Conservation (phyloP, 2,113 vertebrate species). For the Sphaerodactylus townsendi region DNA sequence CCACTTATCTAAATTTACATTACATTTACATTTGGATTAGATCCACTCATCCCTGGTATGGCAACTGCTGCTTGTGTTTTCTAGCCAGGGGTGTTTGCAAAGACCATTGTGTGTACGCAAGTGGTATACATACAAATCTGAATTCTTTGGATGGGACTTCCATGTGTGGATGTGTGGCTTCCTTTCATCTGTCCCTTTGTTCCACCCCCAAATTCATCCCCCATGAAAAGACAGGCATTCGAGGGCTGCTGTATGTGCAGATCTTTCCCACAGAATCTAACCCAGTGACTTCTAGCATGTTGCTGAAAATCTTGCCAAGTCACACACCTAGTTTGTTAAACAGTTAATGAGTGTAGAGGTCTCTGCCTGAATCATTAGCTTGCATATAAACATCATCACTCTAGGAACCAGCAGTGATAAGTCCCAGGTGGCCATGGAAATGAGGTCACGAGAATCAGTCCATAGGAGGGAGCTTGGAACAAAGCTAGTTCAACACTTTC, state of each 20-base stretch:
- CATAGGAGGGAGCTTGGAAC: no score
- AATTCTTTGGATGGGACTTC: not conserved
- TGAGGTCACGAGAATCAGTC: not conserved
- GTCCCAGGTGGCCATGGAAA: not conserved
- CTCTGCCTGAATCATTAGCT: not conserved
- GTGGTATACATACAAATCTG: not conserved
- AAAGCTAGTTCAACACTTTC: no score
- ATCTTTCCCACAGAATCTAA: no score
- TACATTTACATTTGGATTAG: no score
- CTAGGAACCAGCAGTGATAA: not conserved
- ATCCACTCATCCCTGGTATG: not conserved
- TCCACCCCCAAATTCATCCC: no score
- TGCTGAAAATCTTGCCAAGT: not conserved
- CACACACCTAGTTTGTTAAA: not conserved
- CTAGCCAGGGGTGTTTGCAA: not conserved
- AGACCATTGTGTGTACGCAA: not conserved
- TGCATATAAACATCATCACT: not conserved
- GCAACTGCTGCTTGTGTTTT: not conserved
- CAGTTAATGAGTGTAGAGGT: no score
- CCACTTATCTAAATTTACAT: no score
- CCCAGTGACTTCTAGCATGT: no score
- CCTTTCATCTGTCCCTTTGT: no score
- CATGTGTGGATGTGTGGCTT: no score
- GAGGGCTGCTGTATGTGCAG: no score
- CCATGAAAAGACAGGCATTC: no score